phyloP scores from a whole-genome alignment of 2,888 invertebrate genomes.

The Yponomeuta plumbellus region DNA sequence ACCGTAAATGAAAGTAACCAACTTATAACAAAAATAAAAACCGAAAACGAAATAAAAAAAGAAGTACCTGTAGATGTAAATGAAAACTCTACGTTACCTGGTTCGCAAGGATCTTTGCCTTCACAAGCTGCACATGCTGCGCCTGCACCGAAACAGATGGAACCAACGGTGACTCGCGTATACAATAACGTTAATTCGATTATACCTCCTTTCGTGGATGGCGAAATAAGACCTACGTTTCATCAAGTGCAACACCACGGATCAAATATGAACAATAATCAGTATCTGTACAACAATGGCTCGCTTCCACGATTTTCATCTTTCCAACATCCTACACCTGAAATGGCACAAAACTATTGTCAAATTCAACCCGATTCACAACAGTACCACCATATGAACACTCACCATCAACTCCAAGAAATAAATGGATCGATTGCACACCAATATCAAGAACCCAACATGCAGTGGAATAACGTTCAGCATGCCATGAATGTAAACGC shows the following conservation, averaged over 20 bases:
- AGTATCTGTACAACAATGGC: not conserved
- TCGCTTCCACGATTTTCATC: not conserved
- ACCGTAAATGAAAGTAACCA: not conserved
- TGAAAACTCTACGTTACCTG: not conserved
- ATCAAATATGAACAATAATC: not conserved
- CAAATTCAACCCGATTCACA: not conserved
- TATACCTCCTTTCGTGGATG: not conserved
- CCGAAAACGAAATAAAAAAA: slow-evolving; percentile 7
- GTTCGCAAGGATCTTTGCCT: not conserved
- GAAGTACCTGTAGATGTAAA: not conserved
- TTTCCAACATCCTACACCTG: not conserved
- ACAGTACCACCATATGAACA: not conserved
- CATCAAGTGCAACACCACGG: not conserved
- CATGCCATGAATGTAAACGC: not conserved
- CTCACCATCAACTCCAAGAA: not conserved
- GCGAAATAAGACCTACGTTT: not conserved
- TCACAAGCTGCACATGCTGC: not conserved
- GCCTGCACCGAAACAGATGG: not conserved
- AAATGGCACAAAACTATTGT: too few species aligned
- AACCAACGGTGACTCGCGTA: not conserved
- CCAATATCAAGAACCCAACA: not conserved
- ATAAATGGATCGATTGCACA: not conserved
- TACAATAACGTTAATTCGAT: not conserved
- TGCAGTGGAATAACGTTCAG: not conserved
- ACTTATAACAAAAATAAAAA: not conserved